Conservation (phyloP, 2,113 vertebrate species). For the Lontra canadensis region DNA sequence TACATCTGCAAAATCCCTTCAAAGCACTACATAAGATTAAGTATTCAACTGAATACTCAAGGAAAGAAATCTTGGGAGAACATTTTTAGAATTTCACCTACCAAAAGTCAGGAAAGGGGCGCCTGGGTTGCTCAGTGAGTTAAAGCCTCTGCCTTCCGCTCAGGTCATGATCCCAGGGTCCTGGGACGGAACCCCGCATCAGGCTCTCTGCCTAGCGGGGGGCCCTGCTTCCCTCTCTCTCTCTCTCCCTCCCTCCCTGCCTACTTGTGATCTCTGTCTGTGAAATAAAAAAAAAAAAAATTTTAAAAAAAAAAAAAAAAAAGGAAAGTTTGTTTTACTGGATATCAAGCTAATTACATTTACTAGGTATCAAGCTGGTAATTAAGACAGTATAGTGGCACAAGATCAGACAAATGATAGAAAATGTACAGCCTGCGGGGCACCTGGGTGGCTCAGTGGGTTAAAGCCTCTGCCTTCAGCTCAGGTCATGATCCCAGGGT, state of each 20-base stretch:
- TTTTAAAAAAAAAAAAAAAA: background rate
- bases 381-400: background rate
- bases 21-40: background rate
- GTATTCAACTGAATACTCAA: background rate
- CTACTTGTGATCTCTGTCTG: too few relatives aligned
- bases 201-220: too few relatives aligned
- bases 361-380: background rate
- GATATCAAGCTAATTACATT: slow-evolving; percentile 23
- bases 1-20: slow-evolving; percentile 32
- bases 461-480: too few relatives aligned
- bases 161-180: too few relatives aligned
- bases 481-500: too few relatives aligned
- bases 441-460: too few relatives aligned
- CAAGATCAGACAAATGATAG: background rate
- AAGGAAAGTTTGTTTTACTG: background rate
- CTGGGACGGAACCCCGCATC: too few relatives aligned
- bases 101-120: background rate
- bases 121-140: too few relatives aligned
- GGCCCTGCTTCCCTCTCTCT: too few relatives aligned
- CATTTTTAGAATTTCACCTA: background rate
- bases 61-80: background rate
- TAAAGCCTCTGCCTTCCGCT: too few relatives aligned
- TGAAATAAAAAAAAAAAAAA: too few relatives aligned
- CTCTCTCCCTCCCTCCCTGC: too few relatives aligned
- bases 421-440: background rate